A percentile compares a stretch with the other conserved stretches of the same genome.
Evolutionary conservation across 2,113 vertebrate species (phyloP).

Genomic region (Sylvicapra grimmia): DNA sequence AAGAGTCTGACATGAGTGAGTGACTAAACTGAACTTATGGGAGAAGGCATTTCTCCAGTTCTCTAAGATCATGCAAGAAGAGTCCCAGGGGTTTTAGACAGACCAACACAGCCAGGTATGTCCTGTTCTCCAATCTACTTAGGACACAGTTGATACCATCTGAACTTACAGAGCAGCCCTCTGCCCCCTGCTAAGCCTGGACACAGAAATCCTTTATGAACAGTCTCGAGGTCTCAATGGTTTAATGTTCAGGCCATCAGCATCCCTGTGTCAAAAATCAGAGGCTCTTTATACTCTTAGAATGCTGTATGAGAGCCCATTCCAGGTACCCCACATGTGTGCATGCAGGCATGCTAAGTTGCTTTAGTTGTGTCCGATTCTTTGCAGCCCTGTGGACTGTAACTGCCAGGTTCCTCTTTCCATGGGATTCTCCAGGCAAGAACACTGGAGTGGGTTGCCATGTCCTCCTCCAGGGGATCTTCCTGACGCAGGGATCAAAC

Average conservation of each 20-base stretch:
- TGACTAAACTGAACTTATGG: neutral
- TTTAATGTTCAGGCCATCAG: neutral
- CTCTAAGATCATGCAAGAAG: neutral
- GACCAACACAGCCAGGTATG: neutral
- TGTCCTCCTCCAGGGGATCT: neutral
- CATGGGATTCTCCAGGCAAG: neutral
- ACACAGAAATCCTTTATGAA: neutral
- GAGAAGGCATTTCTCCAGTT: neutral
- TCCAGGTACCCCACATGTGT: neutral
- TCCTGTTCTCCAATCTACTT: neutral
- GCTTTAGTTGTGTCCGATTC: neutral
- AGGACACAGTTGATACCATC: neutral
- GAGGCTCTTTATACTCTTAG: neutral
- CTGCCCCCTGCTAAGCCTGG: neutral
- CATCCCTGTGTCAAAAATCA: neutral
- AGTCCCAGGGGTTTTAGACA: neutral
- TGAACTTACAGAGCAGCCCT: neutral
- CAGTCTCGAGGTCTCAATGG: neutral
- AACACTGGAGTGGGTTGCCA: neutral
- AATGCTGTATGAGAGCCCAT: neutral
- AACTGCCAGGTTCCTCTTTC: neutral
- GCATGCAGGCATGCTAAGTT: neutral
- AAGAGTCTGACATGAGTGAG: neutral
- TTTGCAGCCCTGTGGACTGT: neutral
- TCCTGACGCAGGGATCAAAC: neutral